Evolutionary conservation across 2,888 invertebrate genomes (phyloP), one percentile per base, ranked within the genome.

Genomic region (Pelosia muscerda): DNA sequence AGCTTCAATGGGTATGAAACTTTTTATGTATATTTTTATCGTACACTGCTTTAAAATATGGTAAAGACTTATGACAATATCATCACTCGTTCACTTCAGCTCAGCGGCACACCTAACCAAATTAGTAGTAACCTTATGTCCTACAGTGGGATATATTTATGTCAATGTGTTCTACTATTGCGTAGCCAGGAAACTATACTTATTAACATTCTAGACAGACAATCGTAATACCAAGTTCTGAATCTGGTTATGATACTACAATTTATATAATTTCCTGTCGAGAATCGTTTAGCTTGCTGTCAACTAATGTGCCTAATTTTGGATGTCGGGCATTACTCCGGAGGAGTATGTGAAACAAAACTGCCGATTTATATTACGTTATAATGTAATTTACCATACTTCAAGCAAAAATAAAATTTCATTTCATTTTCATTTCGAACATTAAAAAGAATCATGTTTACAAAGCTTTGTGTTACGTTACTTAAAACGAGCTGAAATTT

Each of bases 201-300:
- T 65, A 69, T 76, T 73, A 73, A 66, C 69, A 80, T 80, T 62
- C 78, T 58, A 75, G 65, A 66, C 69, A 59, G 49, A 65, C 58
- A 58, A 15, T 19, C 49, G n/a, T 69, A 64, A 60, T 69, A 65
- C 31, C 56, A 64, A 71, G 64, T 72, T 68, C 38, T 28, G 1
- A 63, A 31, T 22, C 34, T 56, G 60, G 56, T 76, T 73, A 71
- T 69, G 63, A 67, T 49, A 76, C 68, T 66, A 71, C 13, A 71
- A 70, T 74, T 56, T 68, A 68, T 70, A 67, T 66, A 71, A 31
- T 66, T 69, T 67, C 60, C 60, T 63, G 22, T 42, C 25, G 23
- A 54, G 31, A 58, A n/a, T n/a, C n/a, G n/a, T n/a, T n/a, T n/a
- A n/a, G n/a, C n/a, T n/a, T n/a, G n/a, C n/a, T n/a, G n/a, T n/a